Base-by-base conservation (phyloP, 2,888 invertebrate species). In the Torymus tubicola region DNA sequence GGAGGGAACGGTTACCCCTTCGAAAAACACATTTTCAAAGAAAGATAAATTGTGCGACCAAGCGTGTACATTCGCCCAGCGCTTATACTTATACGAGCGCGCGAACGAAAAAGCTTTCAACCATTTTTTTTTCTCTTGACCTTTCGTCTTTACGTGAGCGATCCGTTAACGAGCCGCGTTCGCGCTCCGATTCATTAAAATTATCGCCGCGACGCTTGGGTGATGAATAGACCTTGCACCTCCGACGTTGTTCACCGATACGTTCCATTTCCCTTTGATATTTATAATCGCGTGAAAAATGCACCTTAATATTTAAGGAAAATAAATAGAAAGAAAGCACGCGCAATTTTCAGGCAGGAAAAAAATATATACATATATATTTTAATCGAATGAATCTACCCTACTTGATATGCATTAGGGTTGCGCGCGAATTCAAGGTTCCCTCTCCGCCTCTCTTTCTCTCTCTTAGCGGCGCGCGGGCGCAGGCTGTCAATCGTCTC, bases 101-200 rank as follows among this genome's bases (percentile, higher is more conserved):
- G 8, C 24, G 5, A n/a, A 21, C 24, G 5, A n/a, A 21, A 18
- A 10, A 14, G 21, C 61, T 31, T 64, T 21, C n/a, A 69, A n/a
- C 18, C 16, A 57, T 21, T 21, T 21, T 21, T 18, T 16, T 64
- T 55, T 77, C 70, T 69, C 63, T 77, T 64, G 76, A 77, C 55
- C 76, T 77, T 69, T 58, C 50, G 57, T 50, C 18, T 55, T 69
- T 31, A 53, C 55, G 69, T 18, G 75, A 63, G 11, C 21, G 18
- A 16, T 11, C n/a, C 14, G n/a, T 18, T 69, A 73, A 73, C 78
- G 72, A 72, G 78, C 60, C 55, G 21, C 55, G 68, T 79, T 69
- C 63, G 73, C 69, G 69, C 64, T 61, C 69, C 67, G n/a, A 74
- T 80, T 80, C 70, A 71, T 80, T 76, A 80, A 80, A 76, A 80